These are phyloP conservation scores for Ptychobarbus kaznakovi DNA, from an alignment of 2,797 vertebrate genomes.

Conservation along the genomic window DNA sequence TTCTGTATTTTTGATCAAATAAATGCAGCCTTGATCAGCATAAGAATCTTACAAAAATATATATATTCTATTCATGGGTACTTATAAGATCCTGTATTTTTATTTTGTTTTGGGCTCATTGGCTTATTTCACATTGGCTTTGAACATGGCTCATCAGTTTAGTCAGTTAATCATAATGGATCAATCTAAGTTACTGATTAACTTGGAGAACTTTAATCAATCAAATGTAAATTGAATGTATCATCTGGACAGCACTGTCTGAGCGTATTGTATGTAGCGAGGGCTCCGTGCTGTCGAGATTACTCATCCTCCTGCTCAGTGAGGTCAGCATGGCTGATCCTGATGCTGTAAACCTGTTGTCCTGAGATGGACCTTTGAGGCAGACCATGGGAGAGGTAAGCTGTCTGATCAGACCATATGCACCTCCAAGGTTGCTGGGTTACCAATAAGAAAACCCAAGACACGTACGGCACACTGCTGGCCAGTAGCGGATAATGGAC, in stretches of 20 bases:
- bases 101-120: too few relatives aligned
- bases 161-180: not conserved
- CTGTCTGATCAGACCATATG: slow-evolving; percentile 80
- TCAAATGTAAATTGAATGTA: not conserved
- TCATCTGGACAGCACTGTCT: slow-evolving; percentile 3
- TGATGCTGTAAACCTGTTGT: slow-evolving; percentile 59
- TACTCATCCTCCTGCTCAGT: slow-evolving; percentile 44
- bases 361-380: slow-evolving; percentile 73
- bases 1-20: too few relatives aligned
- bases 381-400: slow-evolving; percentile 72
- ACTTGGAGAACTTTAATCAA: not conserved
- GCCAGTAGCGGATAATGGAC: slow-evolving; percentile 5
- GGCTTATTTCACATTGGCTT: not conserved
- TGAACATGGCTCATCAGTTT: not conserved
- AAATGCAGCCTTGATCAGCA: too few relatives aligned
- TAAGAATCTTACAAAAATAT: too few relatives aligned
- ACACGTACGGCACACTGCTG: not conserved
- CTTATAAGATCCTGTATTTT: too few relatives aligned
- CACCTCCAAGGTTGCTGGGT: slow-evolving; percentile 40
- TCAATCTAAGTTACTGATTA: not conserved
- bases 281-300: slow-evolving; percentile 32
- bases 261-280: not conserved
- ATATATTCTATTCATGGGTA: too few relatives aligned
- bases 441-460: slow-evolving; percentile 17
- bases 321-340: slow-evolving; percentile 54